These are phyloP conservation scores for Amphibalanus amphitrite DNA, from an alignment of 1,140 invertebrate species.

Conservation along the genomic window DNA sequence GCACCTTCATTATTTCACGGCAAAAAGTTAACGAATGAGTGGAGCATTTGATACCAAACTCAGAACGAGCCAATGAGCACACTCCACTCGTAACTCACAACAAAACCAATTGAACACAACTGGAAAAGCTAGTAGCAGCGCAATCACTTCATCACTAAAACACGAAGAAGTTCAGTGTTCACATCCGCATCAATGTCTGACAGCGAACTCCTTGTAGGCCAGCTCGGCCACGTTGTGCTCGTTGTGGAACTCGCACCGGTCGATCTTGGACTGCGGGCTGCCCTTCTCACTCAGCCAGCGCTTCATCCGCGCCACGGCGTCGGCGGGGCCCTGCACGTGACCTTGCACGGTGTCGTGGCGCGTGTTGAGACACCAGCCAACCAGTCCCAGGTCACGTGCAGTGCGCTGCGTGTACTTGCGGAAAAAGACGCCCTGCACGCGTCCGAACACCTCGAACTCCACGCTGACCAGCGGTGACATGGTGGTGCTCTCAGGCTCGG, in stretches of 20 bases:
- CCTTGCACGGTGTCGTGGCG: constrained; percentile 15
- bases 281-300: not conserved
- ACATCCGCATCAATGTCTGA: not conserved
- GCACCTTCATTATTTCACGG: too few species aligned
- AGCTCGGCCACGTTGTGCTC: not conserved
- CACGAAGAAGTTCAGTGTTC: too few species aligned
- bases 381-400: constrained; percentile 13
- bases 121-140: too few species aligned
- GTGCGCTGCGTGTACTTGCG: constrained; percentile 18
- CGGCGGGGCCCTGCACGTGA: constrained; percentile 9
- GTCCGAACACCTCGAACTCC: constrained; percentile 17
- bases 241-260: not conserved
- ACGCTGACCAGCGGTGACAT: constrained; percentile 11
- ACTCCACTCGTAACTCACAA: too few species aligned
- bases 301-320: constrained; percentile 9
- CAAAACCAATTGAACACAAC: too few species aligned
- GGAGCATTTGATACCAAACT: too few species aligned
- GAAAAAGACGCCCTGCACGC: constrained; percentile 18
- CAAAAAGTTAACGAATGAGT: too few species aligned
- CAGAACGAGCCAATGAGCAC: too few species aligned
- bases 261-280: not conserved
- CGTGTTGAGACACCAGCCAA: constrained; percentile 18
- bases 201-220: not conserved
- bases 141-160: too few species aligned
- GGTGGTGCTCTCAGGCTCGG: not conserved